Evolutionary conservation across 2,113 vertebrate species (phyloP).

Genomic region (Petroica traversi): DNA sequence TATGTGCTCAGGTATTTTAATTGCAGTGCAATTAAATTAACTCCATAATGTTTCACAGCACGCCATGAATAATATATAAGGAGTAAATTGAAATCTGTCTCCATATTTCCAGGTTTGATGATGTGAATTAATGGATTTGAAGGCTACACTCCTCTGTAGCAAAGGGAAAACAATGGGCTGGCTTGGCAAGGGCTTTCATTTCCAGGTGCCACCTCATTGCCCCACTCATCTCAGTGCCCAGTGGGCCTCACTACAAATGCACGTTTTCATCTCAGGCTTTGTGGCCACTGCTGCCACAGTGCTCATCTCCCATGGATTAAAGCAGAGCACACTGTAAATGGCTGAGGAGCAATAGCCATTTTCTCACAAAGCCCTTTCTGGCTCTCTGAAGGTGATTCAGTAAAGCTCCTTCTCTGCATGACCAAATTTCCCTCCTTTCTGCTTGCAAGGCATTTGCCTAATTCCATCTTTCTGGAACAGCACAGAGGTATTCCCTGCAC

Average conservation of each 20-base stretch:
- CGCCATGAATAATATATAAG: conserved; percentile 36
- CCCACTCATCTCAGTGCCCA: not conserved
- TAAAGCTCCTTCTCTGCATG: not conserved
- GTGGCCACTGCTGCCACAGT: not conserved
- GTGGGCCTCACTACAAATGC: not conserved
- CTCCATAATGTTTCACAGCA: not conserved
- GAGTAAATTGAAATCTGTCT: not conserved
- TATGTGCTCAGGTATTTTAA: conserved; percentile 30
- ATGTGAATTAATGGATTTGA: not conserved
- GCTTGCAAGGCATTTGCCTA: not conserved
- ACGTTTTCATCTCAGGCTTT: not conserved
- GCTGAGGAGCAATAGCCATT: not conserved
- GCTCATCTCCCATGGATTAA: not conserved
- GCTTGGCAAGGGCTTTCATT: not conserved
- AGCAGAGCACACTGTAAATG: not conserved
- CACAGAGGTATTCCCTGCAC: not conserved
- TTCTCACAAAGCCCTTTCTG: not conserved
- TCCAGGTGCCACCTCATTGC: not conserved
- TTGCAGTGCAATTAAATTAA: conserved; percentile 22
- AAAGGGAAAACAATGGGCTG: not conserved
- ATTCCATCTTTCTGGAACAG: not conserved
- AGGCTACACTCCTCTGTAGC: not conserved
- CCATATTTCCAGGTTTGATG: not conserved
- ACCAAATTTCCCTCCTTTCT: not conserved
- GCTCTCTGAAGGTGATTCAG: not conserved